Percentiles rank a stretch among this genome's conserved stretches.
Conservation (phyloP, 2,113 vertebrate species). For the Peucedramus taeniatus region DNA sequence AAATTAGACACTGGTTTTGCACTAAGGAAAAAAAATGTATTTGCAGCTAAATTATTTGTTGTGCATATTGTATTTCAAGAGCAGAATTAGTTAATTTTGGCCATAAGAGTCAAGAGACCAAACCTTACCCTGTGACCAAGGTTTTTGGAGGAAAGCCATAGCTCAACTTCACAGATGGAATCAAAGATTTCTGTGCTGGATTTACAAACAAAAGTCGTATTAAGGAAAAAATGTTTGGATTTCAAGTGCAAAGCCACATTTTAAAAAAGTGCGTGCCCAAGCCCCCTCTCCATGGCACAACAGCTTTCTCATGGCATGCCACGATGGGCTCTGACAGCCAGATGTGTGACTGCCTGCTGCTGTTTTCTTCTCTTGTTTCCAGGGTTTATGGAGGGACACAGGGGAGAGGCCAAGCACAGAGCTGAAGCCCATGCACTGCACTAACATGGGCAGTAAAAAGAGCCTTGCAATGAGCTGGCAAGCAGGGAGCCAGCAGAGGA, state of each 20-base stretch:
- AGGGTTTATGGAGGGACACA: background rate
- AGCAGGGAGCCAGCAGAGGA: background rate
- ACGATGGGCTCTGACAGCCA: background rate
- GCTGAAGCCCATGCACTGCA: background rate
- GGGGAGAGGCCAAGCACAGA: background rate
- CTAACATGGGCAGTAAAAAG: background rate
- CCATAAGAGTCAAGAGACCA: background rate
- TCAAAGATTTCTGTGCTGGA: background rate
- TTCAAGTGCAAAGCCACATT: background rate
- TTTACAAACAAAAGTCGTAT: background rate
- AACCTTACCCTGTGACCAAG: background rate
- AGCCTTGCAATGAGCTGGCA: background rate
- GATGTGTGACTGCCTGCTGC: background rate
- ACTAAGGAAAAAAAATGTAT: background rate
- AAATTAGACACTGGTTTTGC: constrained; percentile 3
- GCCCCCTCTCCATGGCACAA: background rate
- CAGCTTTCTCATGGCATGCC: background rate
- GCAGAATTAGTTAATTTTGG: background rate
- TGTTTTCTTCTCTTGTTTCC: background rate
- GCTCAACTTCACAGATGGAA: background rate
- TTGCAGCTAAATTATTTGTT: background rate
- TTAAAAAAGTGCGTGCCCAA: background rate
- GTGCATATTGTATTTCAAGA: background rate
- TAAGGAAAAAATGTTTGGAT: background rate
- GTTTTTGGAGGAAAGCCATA: background rate